Base-by-base conservation (phyloP, 2,797 vertebrate species). In the Gallinago solitaria region DNA sequence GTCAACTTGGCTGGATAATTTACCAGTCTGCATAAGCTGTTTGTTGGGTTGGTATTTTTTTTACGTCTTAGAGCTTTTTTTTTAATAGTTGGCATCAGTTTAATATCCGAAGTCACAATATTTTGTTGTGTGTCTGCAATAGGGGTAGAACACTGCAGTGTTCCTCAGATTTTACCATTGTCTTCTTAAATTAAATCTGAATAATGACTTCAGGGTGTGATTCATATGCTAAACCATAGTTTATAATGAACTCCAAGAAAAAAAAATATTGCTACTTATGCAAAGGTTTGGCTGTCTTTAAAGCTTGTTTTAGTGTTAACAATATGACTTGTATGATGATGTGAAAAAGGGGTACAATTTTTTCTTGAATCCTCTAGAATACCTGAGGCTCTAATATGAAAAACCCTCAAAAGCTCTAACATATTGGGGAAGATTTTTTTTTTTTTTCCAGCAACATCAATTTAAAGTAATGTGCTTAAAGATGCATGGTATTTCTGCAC, bases 391-490 rank as follows among this genome's bases (percentile, higher is more conserved):
- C 7, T 39, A 48, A 47, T 67, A 80, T 5, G 15, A 45, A 84
- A 83, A 93, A 10, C 16, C 2, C n/a, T 43, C n/a, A 12, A 77
- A 67, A 84, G 18, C 33, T 69, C 37, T 48, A 81, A 59, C 19
- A 5, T 37, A 25, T 80, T 78, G 78, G 57, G 17, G 7, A 81
- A 75, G 53, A 67, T 4, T 2, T 7, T 50, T 84, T 78, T 87
- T 87, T 89, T 81, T 89, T 87, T 16, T 12, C 41, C 43, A 80
- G 56, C 89, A 35, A 30, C 39, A 60, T 85, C 17, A 33, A 21
- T 92, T 84, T 69, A 41, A 78, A 86, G 50, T 90, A 90, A 94
- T 54, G 11, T 87, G 68, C 60, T 82, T 90, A 48, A 83, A 82
- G 88, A 90, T 70, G 39, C 48, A 28, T 69, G 67, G 32, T 84